Conservation (phyloP, 2,113 vertebrate species). For the Dicaeum eximium region DNA sequence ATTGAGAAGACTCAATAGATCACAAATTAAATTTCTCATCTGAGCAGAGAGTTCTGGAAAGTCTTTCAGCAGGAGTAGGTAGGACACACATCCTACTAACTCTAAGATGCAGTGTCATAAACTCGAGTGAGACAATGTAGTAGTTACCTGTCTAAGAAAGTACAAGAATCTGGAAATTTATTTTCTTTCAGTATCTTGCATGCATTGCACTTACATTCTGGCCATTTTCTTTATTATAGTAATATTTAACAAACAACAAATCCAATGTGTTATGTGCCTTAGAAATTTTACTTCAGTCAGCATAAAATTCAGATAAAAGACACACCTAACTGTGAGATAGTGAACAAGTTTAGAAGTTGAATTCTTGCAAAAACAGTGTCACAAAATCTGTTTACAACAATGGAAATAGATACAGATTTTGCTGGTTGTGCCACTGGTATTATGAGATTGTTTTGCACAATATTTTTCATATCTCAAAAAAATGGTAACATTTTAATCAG, state of each 20-base stretch:
- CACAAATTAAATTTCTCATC: not conserved
- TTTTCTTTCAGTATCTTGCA: not conserved
- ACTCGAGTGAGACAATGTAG: not conserved
- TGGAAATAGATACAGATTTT: not conserved
- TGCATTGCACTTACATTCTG: not conserved
- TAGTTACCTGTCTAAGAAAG: not conserved
- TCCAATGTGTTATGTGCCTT: not conserved
- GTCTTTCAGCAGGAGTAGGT: not conserved
- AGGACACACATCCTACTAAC: not conserved
- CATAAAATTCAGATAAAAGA: not conserved
- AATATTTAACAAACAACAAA: not conserved
- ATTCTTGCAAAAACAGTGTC: not conserved
- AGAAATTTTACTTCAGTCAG: not conserved
- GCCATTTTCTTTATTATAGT: not conserved
- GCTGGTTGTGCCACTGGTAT: not conserved
- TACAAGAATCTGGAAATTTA: not conserved
- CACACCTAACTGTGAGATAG: not conserved
- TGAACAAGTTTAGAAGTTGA: not conserved
- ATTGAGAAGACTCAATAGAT: not conserved
- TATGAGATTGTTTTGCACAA: not conserved
- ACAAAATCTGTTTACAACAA: not conserved
- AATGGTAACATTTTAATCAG: not conserved
- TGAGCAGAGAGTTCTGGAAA: not conserved
- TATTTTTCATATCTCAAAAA: not conserved
- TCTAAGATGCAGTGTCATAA: not conserved